Evolutionary conservation across 2,113 vertebrate species (phyloP), one percentile per base, ranked within the genome.

Genomic region (Megaceryle maxima): DNA sequence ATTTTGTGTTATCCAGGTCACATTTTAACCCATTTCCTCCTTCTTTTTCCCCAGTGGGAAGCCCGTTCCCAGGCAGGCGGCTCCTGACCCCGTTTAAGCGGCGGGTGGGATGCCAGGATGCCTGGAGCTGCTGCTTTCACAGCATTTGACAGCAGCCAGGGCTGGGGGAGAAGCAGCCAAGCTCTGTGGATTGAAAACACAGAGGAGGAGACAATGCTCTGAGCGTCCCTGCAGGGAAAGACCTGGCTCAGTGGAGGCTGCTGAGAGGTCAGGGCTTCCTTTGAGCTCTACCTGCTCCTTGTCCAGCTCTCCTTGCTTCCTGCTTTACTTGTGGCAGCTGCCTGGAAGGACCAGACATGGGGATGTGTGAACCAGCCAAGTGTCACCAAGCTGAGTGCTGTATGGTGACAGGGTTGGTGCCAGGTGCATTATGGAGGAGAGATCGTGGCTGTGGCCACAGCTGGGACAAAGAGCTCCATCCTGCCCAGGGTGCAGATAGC

Each of bases 1-100:
- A 83, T 63, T 69, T 75, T 41, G n/a, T 31, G 0, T 63, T 93
- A 85, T 96, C 83, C 93, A 83, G 92, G 91, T 91, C 96, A 87
- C 2, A 19, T 87, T 92, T 93, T 63, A 91, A 93, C 74, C 91
- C 69, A 48, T 93, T 92, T 83, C 56, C 56, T 48, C 64, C 17
- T 68, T 5, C 21, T 37, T 57, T 51, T 35, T 14, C 26, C 37
- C 26, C 0, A 0, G 41, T 0, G n/a, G 75, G 67, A 68, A 68
- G 48, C 11, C 5, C 18, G 35, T 41, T 91, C 84, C 90, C 5
- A 1, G 28, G 51, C 14, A 24, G 73, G 70, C 28, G 11, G 76
- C 75, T 29, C 13, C 90, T 91, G 94, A 93, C 92, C 94, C 31
- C 84, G 59, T 95, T 95, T n/a, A 26, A 26, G 44, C 4, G 1